Percentiles rank a stretch among this genome's conserved stretches.
phyloP scores from a whole-genome alignment of 1,140 invertebrate genomes.

The Aphis gossypii region DNA sequence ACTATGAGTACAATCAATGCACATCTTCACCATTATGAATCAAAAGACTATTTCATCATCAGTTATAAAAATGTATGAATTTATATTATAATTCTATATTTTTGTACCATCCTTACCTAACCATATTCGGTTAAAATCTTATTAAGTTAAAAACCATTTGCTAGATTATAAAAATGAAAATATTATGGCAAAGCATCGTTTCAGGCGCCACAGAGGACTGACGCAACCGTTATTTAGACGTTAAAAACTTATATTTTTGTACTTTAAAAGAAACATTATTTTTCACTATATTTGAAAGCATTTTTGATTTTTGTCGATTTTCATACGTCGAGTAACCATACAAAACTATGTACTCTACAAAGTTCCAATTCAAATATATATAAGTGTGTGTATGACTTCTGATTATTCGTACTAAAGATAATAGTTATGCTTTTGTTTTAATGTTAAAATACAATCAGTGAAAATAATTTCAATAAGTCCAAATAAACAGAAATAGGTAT shows the following conservation, averaged over 20 bases:
- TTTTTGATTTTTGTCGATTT: conserved; percentile 33
- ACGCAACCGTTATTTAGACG: background rate
- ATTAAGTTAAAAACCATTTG: conserved; percentile 22
- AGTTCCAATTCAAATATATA: background rate
- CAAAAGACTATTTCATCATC: background rate
- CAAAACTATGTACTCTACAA: background rate
- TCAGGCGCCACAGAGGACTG: background rate
- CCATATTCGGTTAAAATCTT: background rate
- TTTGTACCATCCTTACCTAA: background rate
- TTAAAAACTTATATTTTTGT: background rate
- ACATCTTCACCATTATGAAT: background rate
- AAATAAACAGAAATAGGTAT: background rate
- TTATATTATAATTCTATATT: background rate
- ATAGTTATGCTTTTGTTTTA: background rate
- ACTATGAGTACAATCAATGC: no score
- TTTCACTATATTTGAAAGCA: background rate
- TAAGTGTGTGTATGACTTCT: background rate
- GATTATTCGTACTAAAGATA: background rate
- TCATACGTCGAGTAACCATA: background rate
- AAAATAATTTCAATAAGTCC: background rate
- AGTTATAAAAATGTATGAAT: background rate
- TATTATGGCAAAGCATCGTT: background rate
- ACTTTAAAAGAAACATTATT: background rate
- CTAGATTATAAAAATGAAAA: background rate
- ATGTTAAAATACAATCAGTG: background rate